Percentiles rank a stretch among this genome's conserved stretches.
These are phyloP conservation scores for Reinhardtius hippoglossoides DNA, from an alignment of 2,113 vertebrate species.

Conservation along the genomic window DNA sequence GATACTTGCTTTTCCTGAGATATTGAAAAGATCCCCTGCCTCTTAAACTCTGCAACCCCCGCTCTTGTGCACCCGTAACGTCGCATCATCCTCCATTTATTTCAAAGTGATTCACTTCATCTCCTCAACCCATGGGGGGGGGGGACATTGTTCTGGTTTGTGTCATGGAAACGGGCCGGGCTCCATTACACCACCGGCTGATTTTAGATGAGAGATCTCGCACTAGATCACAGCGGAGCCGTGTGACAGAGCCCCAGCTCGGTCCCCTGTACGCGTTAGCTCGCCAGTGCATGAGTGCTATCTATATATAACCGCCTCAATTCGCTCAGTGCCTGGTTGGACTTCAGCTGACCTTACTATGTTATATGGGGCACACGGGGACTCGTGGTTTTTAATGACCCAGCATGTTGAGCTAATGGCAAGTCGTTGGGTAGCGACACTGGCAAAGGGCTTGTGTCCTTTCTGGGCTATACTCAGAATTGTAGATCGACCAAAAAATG, in stretches of 20 bases:
- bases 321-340: conserved; percentile 59
- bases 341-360: conserved; percentile 72
- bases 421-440: no score
- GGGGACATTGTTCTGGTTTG: conserved; percentile 61
- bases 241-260: conserved; percentile 62
- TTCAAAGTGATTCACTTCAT: conserved; percentile 59
- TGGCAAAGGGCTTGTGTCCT: no score
- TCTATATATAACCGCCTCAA: conserved; percentile 79
- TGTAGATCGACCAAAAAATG: no score
- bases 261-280: conserved; percentile 47
- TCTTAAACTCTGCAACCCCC: conserved; percentile 6
- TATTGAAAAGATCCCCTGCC: conserved; percentile 36
- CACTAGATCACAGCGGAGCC: conserved; percentile 62
- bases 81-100: conserved; percentile 65
- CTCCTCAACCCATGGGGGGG: not conserved
- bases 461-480: not conserved
- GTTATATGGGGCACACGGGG: conserved; percentile 53
- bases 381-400: conserved; percentile 40
- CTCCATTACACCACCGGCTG: conserved; percentile 64
- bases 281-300: conserved; percentile 57
- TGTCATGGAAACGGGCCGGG: conserved; percentile 66
- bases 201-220: conserved; percentile 73
- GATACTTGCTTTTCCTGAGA: conserved; percentile 16
- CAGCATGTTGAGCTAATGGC: conserved; percentile 14
- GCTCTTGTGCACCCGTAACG: conserved; percentile 35